Conservation (phyloP, 1,140 invertebrate species). For the Vanessa atalanta region DNA sequence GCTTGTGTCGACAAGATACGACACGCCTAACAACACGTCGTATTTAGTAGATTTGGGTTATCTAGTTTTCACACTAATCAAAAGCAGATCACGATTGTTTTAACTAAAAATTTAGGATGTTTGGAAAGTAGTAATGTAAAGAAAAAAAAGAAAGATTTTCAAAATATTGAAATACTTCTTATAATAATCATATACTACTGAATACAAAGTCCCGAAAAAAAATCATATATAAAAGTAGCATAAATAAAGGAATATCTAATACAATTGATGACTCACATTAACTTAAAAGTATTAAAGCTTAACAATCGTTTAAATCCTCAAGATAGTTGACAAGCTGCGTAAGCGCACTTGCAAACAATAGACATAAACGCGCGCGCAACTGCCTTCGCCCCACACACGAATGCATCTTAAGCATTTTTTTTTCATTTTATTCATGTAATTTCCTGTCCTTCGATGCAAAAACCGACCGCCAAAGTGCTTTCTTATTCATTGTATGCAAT, state of each 20-base stretch:
- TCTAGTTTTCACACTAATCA: slow-evolving; percentile 29
- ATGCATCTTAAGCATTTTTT: slow-evolving; percentile 25
- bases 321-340: slow-evolving; percentile 42
- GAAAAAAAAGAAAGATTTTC: too few species aligned
- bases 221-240: not conserved
- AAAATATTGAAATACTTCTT: too few species aligned
- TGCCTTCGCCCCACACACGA: slow-evolving; percentile 26
- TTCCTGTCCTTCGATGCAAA: slow-evolving; percentile 57
- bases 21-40: slow-evolving; percentile 51
- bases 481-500: slow-evolving; percentile 45
- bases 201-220: too few species aligned
- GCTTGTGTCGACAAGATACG: slow-evolving; percentile 67
- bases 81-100: not conserved
- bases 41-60: slow-evolving; percentile 27
- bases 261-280: slow-evolving; percentile 2
- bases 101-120: not conserved
- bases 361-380: slow-evolving; percentile 66
- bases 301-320: slow-evolving; percentile 16
- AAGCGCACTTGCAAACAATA: slow-evolving; percentile 59
- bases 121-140: not conserved
- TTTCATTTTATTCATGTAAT: slow-evolving; percentile 51
- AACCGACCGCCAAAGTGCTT: slow-evolving; percentile 60
- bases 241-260: not conserved
- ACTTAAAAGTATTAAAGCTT: not conserved
- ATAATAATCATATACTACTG: too few species aligned